Evolutionary conservation across 2,888 invertebrate species (phyloP).

Genomic region (Drosophila cognata): DNA sequence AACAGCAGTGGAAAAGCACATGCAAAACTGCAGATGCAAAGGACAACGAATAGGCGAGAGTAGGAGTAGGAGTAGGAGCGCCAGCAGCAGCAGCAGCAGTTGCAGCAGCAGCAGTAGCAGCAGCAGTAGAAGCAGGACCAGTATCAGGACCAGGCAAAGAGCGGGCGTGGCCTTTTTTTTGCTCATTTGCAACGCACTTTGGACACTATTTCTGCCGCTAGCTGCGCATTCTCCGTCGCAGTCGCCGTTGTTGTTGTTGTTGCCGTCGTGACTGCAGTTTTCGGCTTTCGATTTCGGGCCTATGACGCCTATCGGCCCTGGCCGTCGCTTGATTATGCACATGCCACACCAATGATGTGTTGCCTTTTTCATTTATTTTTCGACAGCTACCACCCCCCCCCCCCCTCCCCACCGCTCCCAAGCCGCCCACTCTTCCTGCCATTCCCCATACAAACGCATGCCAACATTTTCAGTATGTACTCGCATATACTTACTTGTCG

Average conservation of each 20-base stretch:
- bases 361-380: constrained; percentile 72
- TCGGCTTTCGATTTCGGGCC: constrained; percentile 66
- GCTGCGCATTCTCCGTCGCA: constrained; percentile 59
- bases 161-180: constrained; percentile 84
- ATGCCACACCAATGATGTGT: constrained; percentile 77
- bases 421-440: not conserved
- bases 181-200: constrained; percentile 82
- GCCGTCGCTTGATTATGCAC: constrained; percentile 75
- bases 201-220: constrained; percentile 57
- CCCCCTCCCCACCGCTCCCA: not conserved
- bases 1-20: constrained; percentile 29
- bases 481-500: constrained; percentile 38
- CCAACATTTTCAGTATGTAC: constrained; percentile 37
- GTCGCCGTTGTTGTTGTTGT: constrained; percentile 1
- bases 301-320: constrained; percentile 54
- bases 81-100: constrained; percentile 9
- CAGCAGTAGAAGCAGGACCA: constrained; percentile 6
- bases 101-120: not conserved
- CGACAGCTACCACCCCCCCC: constrained; percentile 41
- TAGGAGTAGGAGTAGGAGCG: not conserved
- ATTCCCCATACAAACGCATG: constrained; percentile 26
- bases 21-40: constrained; percentile 48
- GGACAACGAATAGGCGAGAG: constrained; percentile 15
- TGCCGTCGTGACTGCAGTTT: constrained; percentile 47
- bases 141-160: constrained; percentile 35